Evolutionary conservation across 2,888 invertebrate genomes (phyloP).

Genomic region (Megaustenia siamemsis): DNA sequence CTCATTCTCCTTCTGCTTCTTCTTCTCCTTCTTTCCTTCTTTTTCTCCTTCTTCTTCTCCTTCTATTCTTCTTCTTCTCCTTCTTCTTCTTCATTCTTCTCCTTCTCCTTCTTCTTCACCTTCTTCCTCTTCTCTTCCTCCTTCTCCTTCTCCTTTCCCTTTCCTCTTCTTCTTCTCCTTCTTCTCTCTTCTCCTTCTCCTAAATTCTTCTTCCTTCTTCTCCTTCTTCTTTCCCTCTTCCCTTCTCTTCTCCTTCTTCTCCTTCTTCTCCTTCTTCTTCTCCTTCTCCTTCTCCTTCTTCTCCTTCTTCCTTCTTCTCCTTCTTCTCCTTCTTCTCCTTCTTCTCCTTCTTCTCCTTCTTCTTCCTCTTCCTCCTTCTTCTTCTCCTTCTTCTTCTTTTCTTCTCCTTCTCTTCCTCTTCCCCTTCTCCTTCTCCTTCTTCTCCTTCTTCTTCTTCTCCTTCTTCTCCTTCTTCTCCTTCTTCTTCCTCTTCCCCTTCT

Average conservation of each 20-base stretch:
- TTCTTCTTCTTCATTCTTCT: too few species aligned
- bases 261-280: background rate
- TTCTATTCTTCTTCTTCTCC: too few species aligned
- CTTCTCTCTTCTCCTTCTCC: too few species aligned
- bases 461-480: background rate
- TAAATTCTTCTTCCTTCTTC: too few species aligned
- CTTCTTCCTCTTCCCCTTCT: too few species aligned
- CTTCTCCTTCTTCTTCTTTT: slow-evolving; percentile 19
- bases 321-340: background rate
- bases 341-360: background rate
- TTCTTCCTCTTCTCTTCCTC: too few species aligned
- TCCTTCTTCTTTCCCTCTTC: too few species aligned
- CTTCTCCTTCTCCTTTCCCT: too few species aligned
- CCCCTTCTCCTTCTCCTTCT: background rate
- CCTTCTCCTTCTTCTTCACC: background rate
- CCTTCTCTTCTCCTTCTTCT: background rate
- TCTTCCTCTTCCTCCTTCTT: background rate
- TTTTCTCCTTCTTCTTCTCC: too few species aligned
- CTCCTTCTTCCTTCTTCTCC: background rate
- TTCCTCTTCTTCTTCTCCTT: too few species aligned
- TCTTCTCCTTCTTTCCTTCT: background rate
- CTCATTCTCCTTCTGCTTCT: too few species aligned
- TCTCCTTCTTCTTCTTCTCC: background rate
- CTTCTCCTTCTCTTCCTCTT: too few species aligned
- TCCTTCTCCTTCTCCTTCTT: background rate